Percentiles rank a stretch among this genome's conserved stretches.
Evolutionary conservation across 2,888 invertebrate species (phyloP).

Genomic region (Lithodes maja): DNA sequence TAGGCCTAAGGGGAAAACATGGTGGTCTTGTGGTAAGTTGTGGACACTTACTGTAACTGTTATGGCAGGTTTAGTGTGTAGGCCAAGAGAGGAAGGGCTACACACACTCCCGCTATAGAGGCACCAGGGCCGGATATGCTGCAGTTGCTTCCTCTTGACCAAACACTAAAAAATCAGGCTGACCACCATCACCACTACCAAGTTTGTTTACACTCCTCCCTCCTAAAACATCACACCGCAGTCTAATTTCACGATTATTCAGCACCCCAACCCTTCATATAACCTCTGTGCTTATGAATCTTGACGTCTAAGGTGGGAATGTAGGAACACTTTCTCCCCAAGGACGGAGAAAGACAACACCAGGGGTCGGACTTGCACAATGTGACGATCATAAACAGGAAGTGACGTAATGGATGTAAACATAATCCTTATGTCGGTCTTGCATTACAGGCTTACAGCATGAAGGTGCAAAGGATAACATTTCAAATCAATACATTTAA

Average conservation of each 20-base stretch:
- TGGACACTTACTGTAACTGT: too few species aligned
- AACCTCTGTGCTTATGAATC: neutral
- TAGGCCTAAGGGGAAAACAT: too few species aligned
- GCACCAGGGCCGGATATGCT: too few species aligned
- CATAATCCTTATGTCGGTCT: slow-evolving; percentile 1
- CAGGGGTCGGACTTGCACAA: slow-evolving; percentile 21
- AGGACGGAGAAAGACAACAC: neutral
- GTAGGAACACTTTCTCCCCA: neutral
- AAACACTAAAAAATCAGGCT: neutral
- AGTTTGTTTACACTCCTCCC: neutral
- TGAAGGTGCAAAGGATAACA: neutral
- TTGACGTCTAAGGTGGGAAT: neutral
- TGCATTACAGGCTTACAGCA: neutral
- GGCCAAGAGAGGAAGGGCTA: too few species aligned
- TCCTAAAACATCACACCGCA: neutral
- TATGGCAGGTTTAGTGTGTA: too few species aligned
- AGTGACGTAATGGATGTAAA: slow-evolving; percentile 38
- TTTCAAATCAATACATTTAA: neutral
- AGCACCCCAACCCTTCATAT: neutral
- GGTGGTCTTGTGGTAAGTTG: too few species aligned
- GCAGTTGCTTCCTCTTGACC: neutral
- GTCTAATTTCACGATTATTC: neutral
- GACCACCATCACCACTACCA: neutral
- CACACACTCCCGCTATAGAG: too few species aligned
- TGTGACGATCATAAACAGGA: slow-evolving; percentile 30